phyloP scores from a whole-genome alignment of 2,797 vertebrate genomes.

The Sparus aurata region DNA sequence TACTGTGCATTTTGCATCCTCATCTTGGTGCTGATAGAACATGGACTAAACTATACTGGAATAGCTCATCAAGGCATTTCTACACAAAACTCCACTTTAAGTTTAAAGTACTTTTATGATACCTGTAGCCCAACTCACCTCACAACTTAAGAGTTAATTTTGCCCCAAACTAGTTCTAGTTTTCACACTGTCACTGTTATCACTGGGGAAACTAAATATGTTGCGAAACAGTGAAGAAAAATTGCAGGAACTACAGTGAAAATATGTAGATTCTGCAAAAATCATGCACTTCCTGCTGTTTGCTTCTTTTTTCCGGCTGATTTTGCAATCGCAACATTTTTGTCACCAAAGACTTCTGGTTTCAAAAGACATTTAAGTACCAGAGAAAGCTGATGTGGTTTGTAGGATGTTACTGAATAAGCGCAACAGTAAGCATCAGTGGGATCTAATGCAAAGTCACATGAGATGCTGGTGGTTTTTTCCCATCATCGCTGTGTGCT shows the following conservation, averaged over 20 bases:
- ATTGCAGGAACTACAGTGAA: not conserved
- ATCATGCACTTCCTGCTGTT: not conserved
- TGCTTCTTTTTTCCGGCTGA: slow-evolving; percentile 18
- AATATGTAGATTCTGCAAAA: slow-evolving; percentile 28
- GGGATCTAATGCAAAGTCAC: slow-evolving; percentile 19
- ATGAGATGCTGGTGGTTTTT: slow-evolving; percentile 17
- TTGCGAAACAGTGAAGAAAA: slow-evolving; percentile 18
- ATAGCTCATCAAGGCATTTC: not conserved
- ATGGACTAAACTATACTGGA: not conserved
- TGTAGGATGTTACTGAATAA: not conserved
- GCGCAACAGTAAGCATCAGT: slow-evolving; percentile 3
- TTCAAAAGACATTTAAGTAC: not conserved
- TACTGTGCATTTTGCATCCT: not conserved
- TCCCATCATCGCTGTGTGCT: not conserved
- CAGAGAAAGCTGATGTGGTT: slow-evolving; percentile 3
- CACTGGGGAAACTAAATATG: slow-evolving; percentile 8
- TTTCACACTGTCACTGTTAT: not conserved
- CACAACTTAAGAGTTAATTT: not conserved
- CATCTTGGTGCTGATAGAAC: not conserved
- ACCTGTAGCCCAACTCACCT: not conserved
- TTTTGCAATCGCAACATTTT: not conserved
- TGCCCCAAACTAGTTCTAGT: not conserved
- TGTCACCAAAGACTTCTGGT: not conserved
- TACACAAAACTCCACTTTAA: not conserved
- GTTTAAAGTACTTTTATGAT: not conserved